Base-by-base conservation (phyloP, 2,888 invertebrate genomes). In the Eretmocerus hayati region DNA sequence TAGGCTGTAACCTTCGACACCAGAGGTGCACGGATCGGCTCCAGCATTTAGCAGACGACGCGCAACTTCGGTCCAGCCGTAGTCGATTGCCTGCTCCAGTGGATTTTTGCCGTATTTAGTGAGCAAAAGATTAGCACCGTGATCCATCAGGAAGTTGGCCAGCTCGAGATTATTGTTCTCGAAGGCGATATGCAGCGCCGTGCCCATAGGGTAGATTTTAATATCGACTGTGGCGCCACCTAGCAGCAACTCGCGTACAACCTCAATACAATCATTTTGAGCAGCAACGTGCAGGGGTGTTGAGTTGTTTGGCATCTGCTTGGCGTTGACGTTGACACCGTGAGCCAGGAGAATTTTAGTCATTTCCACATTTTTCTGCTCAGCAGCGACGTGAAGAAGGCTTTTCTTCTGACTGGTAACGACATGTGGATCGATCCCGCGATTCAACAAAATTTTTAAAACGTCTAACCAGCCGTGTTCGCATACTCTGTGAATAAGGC, bases 391-490 rank as follows among this genome's bases (percentile, higher is more conserved):
- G n/a, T 42, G 31, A 6, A 48, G 32, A 2, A 38, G 5, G 3
- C 42, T 16, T 13, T 22, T 23, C 11, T 42, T 42, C 5, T 42
- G 37, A 11, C 18, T 21, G 5, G 41, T 31, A 4, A 37, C 31
- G 16, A n/a, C 31, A 2, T 2, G 8, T 2, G 22, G 31, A 2
- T 36, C 18, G 8, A 38, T 37, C 6, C 42, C 42, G 8, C 18
- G 21, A 6, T 6, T 3, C 16, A 48, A 22, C 1, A 48, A 23
- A 3, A 37, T 4, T 3, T 21, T 2, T 9, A 48, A 36, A 1
- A 15, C 32, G 11, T 37, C 47, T 15, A 13, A 16, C 47, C 47
- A 48, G n/a, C n/a, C n/a, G n/a, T n/a, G n/a, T n/a, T n/a, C n/a
- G n/a, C n/a, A n/a, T n/a, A n/a, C n/a, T n/a, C n/a, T n/a, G n/a